phyloP scores from a whole-genome alignment of 2,113 vertebrate genomes.

The Ceratotherium simum region DNA sequence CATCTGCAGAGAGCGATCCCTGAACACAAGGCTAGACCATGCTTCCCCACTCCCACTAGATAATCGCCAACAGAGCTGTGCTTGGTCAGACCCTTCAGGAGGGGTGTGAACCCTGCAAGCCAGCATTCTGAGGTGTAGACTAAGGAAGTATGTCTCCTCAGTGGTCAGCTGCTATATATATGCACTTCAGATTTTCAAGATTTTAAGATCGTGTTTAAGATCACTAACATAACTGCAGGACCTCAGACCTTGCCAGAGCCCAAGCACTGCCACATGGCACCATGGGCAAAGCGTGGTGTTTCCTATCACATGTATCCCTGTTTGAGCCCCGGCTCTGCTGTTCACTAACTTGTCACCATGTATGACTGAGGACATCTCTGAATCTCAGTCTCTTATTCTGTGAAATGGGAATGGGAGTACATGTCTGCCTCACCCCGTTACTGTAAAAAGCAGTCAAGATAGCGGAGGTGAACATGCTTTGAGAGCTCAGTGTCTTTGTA shows the following conservation, averaged over 20 bases:
- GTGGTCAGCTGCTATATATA: neutral
- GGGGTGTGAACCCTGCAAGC: neutral
- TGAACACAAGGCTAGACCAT: neutral
- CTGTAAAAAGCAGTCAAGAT: neutral
- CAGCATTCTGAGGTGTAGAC: neutral
- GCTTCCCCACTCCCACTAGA: neutral
- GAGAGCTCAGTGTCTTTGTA: neutral
- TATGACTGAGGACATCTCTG: neutral
- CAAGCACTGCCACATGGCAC: rapidly evolving
- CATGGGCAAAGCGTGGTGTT: rapidly evolving
- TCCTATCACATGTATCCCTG: neutral
- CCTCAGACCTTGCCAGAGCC: neutral
- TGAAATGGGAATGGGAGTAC: neutral
- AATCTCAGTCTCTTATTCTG: neutral
- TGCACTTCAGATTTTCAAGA: neutral
- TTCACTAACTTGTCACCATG: neutral
- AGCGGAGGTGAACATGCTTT: neutral
- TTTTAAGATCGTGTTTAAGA: too few species aligned
- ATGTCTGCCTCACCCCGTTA: neutral
- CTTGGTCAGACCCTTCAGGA: neutral
- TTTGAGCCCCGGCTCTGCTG: neutral
- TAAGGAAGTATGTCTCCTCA: neutral
- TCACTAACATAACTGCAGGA: neutral
- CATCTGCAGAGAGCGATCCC: neutral
- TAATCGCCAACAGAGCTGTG: neutral